Conservation (phyloP, 2,888 invertebrate species). For the Trisateles emortualis region DNA sequence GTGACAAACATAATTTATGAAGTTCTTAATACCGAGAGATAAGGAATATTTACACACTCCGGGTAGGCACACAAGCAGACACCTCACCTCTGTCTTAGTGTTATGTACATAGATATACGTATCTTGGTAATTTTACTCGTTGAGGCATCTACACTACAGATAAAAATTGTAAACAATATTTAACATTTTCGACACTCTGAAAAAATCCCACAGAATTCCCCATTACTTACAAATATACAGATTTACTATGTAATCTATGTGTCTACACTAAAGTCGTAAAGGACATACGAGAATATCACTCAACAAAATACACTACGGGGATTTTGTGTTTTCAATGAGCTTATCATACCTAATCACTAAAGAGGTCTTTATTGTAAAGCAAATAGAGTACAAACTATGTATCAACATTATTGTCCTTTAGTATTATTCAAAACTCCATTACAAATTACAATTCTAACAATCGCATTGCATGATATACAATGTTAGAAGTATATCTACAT, state of each 20-base stretch:
- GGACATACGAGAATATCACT: slow-evolving; percentile 44
- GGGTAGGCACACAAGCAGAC: slow-evolving; percentile 74
- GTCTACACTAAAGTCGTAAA: slow-evolving; percentile 50
- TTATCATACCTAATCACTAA: slow-evolving; percentile 14
- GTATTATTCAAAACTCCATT: no score
- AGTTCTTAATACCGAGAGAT: slow-evolving; percentile 84
- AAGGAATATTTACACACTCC: slow-evolving; percentile 83
- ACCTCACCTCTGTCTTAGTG: slow-evolving; percentile 81
- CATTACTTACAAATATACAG: slow-evolving; percentile 42
- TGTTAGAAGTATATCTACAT: no score
- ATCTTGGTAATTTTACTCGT: slow-evolving; percentile 81
- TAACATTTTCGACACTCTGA: slow-evolving; percentile 60
- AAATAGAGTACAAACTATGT: neutral
- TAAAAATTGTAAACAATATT: slow-evolving; percentile 77
- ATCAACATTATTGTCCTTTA: no score
- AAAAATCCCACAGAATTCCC: slow-evolving; percentile 58
- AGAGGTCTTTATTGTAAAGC: slow-evolving; percentile 13
- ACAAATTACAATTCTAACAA: no score
- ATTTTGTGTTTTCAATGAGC: slow-evolving; percentile 34
- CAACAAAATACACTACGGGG: slow-evolving; percentile 27
- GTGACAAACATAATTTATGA: slow-evolving; percentile 87
- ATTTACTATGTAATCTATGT: slow-evolving; percentile 53
- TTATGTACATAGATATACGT: slow-evolving; percentile 80
- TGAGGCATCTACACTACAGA: slow-evolving; percentile 77
- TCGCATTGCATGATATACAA: no score